Evolutionary conservation across 2,888 invertebrate species (phyloP).

Genomic region (Plebejus argus): DNA sequence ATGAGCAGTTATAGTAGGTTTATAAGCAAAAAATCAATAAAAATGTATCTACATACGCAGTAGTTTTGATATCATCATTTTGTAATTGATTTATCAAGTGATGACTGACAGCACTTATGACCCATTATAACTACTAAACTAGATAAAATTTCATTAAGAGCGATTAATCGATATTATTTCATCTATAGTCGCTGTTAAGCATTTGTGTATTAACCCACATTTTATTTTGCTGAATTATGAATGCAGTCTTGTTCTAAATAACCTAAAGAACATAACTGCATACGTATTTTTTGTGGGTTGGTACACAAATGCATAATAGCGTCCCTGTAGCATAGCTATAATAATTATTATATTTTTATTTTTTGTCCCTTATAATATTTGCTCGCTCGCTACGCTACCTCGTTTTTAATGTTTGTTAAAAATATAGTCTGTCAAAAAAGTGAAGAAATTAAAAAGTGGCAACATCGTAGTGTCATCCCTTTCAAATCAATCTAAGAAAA

Average conservation of each 20-base stretch:
- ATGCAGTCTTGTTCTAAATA: too few relatives aligned
- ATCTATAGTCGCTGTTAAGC: neutral
- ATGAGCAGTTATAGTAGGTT: too few relatives aligned
- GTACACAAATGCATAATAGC: too few relatives aligned
- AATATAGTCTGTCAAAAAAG: too few relatives aligned
- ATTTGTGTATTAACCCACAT: too few relatives aligned
- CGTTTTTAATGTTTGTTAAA: neutral
- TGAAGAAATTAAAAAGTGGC: too few relatives aligned
- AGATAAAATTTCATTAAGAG: constrained; percentile 3
- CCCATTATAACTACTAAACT: neutral
- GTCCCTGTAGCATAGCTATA: neutral
- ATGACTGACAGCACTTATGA: neutral
- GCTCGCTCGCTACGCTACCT: neutral
- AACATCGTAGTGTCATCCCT: too few relatives aligned
- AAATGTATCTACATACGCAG: neutral
- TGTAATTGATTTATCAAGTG: constrained; percentile 4
- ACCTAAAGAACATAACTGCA: too few relatives aligned
- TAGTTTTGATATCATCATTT: neutral
- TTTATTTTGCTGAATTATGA: too few relatives aligned
- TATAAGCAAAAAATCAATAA: too few relatives aligned
- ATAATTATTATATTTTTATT: neutral
- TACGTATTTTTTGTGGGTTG: too few relatives aligned
- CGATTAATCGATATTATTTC: neutral
- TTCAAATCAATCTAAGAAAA: too few relatives aligned
- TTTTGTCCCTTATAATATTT: neutral